phyloP scores from a whole-genome alignment of 2,888 invertebrate genomes.

The Dysmachus trigonus region DNA sequence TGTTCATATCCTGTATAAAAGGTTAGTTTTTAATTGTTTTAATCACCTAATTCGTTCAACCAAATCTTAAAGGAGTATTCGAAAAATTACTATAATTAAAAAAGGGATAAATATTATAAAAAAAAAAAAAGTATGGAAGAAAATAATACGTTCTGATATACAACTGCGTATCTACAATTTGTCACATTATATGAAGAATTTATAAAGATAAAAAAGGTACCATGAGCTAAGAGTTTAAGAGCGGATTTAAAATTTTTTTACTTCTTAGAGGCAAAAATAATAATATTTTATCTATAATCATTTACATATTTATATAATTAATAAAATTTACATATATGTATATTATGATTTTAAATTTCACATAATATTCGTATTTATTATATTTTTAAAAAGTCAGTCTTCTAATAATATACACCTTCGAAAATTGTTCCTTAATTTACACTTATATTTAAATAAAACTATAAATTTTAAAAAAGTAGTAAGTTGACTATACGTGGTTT shows the following conservation, averaged over 20 bases:
- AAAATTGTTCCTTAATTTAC: conserved; percentile 9
- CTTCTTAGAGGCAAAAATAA: neutral
- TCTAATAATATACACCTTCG: conserved; percentile 45
- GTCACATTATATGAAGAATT: neutral
- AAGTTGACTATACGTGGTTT: conserved; percentile 6
- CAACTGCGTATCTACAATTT: neutral
- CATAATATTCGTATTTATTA: conserved; percentile 44
- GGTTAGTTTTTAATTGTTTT: neutral
- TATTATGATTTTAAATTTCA: conserved; percentile 42
- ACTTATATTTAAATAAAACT: conserved; percentile 8
- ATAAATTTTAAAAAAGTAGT: conserved; percentile 17
- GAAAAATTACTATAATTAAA: neutral
- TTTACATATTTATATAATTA: conserved; percentile 33
- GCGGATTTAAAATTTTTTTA: neutral
- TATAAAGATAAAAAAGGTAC: neutral
- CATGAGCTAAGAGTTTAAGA: neutral
- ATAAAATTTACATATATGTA: conserved; percentile 43
- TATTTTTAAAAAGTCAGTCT: conserved; percentile 49
- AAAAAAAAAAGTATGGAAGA: neutral
- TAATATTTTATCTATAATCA: neutral
- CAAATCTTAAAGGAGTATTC: neutral
- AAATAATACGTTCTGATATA: neutral
- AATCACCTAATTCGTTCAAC: neutral
- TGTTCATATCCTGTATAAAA: neutral
- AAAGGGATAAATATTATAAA: too few species aligned